Evolutionary conservation across 1,140 invertebrate species (phyloP).

Genomic region (Coenobita brevimanus): DNA sequence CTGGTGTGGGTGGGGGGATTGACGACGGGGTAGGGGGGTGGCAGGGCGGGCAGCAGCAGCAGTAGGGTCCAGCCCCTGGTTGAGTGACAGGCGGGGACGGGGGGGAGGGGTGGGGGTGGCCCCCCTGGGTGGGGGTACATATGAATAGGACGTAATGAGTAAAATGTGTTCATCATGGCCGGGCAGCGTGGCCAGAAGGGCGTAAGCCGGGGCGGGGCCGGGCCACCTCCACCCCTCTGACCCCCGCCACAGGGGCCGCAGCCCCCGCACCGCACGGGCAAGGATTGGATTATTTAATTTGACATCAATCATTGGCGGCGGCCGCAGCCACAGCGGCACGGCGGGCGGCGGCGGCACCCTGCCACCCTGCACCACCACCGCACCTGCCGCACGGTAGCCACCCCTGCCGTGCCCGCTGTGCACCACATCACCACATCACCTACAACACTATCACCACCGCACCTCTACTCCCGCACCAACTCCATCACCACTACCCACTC

Average conservation of each 20-base stretch:
- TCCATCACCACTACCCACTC: too few species aligned
- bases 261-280: background rate
- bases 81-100: slow-evolving; percentile 53
- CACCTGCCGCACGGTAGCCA: background rate
- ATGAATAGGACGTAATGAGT: slow-evolving; percentile 68
- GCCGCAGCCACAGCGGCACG: background rate
- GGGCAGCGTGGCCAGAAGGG: slow-evolving; percentile 13
- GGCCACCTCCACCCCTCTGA: background rate
- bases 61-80: background rate
- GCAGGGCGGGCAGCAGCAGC: background rate
- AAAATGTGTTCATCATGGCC: slow-evolving; percentile 66
- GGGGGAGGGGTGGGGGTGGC: slow-evolving; percentile 2
- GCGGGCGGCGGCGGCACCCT: background rate
- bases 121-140: slow-evolving; percentile 32
- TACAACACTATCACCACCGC: too few species aligned
- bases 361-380: background rate
- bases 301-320: slow-evolving; percentile 61
- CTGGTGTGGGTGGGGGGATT: background rate
- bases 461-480: too few species aligned
- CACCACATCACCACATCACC: too few species aligned
- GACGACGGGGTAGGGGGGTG: background rate
- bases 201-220: slow-evolving; percentile 8
- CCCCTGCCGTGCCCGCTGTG: background rate
- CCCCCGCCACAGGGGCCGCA: background rate
- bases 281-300: slow-evolving; percentile 66